Base-by-base conservation (phyloP, 2,888 invertebrate species). In the Callosobruchus maculatus region DNA sequence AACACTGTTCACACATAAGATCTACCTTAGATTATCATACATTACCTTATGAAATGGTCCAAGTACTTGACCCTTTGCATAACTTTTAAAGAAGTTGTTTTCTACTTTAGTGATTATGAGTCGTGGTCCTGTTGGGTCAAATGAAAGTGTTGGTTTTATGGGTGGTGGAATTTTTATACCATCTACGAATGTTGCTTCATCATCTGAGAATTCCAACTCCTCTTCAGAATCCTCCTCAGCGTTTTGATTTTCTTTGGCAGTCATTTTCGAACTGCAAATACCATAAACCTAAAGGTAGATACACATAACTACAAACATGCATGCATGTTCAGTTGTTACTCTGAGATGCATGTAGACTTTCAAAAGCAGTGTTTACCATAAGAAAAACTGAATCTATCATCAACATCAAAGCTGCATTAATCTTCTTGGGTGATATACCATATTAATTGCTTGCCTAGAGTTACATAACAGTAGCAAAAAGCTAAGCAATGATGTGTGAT, bases 51-150 rank as follows among this genome's bases (percentile, higher is more conserved):
- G 97, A 87, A 99, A 99, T 0, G 98, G 98, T 0, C 99, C 99
- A 72, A 99, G 89, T 0, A 88, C 86, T 82, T 95, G 92, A 67
- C 90, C 89, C 0, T 95, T 95, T 31, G 95, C 97, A 83, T 99
- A 99, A 83, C 98, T 99, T 87, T 99, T 99, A 86, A 99, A 99
- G 86, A 98, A 97, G 72, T 93, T 91, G 86, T 97, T 98, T 0
- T 93, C 93, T 80, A 99, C 98, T 81, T 95, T 92, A 0, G 93
- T 93, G 73, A 99, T 98, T 75, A 99, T 93, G 69, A 99, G 88
- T 21, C 98, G 90, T 0, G 97, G 94, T 7, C 0, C 95, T n/a
- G 76, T 80, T 13, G 91, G 89, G 80, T 95, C 94, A 76, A 93
- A 91, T 0, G 93, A 92, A 72, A 91, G 90, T 0, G 93, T 90